These are phyloP conservation scores for Nesidiocoris tenuis DNA, from an alignment of 2,888 invertebrate species.

Conservation along the genomic window DNA sequence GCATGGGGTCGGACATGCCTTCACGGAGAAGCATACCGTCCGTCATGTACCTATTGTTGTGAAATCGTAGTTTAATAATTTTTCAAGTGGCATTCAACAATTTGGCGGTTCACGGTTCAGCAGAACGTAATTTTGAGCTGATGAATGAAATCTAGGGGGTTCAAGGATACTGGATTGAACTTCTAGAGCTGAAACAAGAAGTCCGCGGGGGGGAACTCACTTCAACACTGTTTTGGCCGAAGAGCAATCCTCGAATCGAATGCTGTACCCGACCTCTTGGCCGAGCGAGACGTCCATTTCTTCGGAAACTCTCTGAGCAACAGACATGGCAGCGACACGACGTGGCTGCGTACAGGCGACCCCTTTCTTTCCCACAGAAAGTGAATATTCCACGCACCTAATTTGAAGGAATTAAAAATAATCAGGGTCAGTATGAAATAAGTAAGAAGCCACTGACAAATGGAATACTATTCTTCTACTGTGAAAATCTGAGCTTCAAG, in stretches of 20 bases:
- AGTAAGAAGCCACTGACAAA: no score
- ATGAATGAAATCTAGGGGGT: no score
- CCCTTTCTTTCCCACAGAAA: conserved; percentile 66
- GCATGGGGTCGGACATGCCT: conserved; percentile 98
- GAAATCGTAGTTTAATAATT: no score
- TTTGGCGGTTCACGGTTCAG: no score
- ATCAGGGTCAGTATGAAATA: no score
- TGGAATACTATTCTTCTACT: no score
- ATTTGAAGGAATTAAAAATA: no score
- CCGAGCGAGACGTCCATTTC: conserved; percentile 97
- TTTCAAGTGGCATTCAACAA: neutral
- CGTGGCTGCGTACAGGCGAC: conserved; percentile 97
- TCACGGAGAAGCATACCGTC: conserved; percentile 99
- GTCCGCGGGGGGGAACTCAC: no score
- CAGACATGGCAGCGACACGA: conserved; percentile 98
- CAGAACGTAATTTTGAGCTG: no score
- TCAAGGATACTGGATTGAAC: no score
- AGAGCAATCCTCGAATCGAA: conserved; percentile 98
- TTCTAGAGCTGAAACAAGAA: no score
- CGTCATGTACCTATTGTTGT: conserved; percentile 96
- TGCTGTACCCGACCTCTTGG: conserved; percentile 92
- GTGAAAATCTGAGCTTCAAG: no score
- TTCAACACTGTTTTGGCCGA: conserved; percentile 91
- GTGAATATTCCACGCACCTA: conserved; percentile 72
- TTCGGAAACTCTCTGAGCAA: conserved; percentile 97